Conservation (phyloP, 2,797 vertebrate species). For the Hemibagrus guttatus region DNA sequence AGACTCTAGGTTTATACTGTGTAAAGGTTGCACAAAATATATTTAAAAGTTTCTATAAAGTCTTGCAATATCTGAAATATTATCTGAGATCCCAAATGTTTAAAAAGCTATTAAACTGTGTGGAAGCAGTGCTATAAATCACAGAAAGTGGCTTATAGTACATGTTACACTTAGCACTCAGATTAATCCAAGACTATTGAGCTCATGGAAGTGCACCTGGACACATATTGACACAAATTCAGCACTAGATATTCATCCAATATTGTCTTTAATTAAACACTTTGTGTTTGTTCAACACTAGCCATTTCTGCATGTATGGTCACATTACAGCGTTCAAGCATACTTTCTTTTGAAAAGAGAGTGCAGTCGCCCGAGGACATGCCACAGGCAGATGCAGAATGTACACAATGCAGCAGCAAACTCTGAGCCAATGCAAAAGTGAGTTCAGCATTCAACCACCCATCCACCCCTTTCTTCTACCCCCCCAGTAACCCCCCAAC, state of each 20-base stretch:
- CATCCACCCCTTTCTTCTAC: neutral
- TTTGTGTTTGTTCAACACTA: neutral
- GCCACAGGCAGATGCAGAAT: neutral
- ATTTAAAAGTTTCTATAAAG: neutral
- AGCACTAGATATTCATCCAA: neutral
- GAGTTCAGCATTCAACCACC: neutral
- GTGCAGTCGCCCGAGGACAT: neutral
- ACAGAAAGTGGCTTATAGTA: too few relatives aligned
- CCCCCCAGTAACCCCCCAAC: slow-evolving; percentile 54
- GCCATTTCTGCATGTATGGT: neutral
- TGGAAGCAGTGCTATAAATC: neutral
- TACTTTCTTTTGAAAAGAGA: neutral
- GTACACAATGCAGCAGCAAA: slow-evolving; percentile 7
- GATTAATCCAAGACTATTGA: neutral
- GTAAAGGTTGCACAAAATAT: neutral
- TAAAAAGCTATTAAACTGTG: neutral
- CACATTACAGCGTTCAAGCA: neutral
- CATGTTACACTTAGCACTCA: neutral
- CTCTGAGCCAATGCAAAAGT: neutral
- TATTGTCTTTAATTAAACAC: neutral
- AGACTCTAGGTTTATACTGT: neutral
- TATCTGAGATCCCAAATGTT: neutral
- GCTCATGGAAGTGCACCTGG: neutral
- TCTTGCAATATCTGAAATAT: neutral
- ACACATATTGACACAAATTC: neutral